Conservation (phyloP, 2,113 vertebrate species). For the Oreochromis aureus region DNA sequence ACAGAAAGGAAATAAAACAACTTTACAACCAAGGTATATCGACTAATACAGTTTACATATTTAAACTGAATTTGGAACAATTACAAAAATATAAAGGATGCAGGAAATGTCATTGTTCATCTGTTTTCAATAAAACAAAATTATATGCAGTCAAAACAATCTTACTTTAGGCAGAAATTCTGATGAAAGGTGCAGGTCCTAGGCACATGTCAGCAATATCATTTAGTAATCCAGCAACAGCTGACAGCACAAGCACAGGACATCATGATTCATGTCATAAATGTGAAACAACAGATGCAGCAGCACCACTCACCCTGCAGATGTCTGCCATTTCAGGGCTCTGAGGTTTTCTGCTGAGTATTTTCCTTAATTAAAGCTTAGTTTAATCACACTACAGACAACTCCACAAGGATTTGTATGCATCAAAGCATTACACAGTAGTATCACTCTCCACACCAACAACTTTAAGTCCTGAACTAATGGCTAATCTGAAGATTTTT, state of each 20-base stretch:
- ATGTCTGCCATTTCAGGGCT: background rate
- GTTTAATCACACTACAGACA: conserved; percentile 3
- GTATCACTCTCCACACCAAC: background rate
- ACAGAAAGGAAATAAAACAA: background rate
- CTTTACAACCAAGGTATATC: background rate
- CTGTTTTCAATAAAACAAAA: background rate
- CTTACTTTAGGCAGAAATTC: background rate
- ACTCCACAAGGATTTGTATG: background rate
- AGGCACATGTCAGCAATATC: background rate
- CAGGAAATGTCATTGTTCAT: background rate
- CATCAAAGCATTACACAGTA: background rate
- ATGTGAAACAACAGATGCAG: background rate
- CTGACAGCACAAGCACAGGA: background rate
- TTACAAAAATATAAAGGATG: background rate
- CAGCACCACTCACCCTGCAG: background rate
- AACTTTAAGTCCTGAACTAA: background rate
- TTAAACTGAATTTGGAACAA: background rate
- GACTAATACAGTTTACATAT: background rate
- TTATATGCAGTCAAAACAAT: background rate
- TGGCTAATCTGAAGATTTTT: background rate
- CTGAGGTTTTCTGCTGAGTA: background rate
- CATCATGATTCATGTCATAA: background rate
- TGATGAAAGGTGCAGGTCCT: background rate
- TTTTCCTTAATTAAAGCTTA: background rate
- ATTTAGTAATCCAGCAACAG: background rate